Evolutionary conservation across 2,888 invertebrate genomes (phyloP).

Genomic region (Cosmia trapezina): DNA sequence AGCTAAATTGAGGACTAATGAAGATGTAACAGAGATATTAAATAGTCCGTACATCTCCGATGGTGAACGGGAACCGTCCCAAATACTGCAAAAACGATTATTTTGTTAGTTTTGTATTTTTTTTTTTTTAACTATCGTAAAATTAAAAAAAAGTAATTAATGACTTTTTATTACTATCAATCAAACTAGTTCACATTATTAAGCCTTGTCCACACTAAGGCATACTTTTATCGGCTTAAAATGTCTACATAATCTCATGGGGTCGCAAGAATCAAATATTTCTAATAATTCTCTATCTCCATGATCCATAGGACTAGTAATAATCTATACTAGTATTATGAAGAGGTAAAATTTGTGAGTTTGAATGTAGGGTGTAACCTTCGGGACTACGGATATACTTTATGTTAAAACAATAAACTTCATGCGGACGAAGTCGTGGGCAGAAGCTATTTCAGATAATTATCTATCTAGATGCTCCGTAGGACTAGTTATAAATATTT

Average conservation of each 20-base stretch:
- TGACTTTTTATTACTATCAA: background rate
- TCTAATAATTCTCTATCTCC: too few relatives aligned
- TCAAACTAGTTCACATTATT: background rate
- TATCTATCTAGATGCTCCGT: background rate
- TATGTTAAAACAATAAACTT: too few relatives aligned
- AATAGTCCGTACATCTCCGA: constrained; percentile 16
- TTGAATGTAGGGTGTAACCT: too few relatives aligned
- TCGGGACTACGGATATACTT: too few relatives aligned
- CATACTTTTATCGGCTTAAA: background rate
- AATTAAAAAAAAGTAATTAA: too few relatives aligned
- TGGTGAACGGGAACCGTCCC: constrained; percentile 23
- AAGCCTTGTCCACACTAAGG: background rate
- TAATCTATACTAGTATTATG: too few relatives aligned
- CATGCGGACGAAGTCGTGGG: background rate
- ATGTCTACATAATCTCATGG: background rate
- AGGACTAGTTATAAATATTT: background rate
- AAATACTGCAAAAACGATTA: constrained; percentile 18
- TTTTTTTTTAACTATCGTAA: background rate
- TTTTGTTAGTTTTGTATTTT: constrained; percentile 1
- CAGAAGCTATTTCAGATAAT: background rate
- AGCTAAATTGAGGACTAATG: constrained; percentile 20
- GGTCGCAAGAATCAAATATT: too few relatives aligned
- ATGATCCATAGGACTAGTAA: too few relatives aligned
- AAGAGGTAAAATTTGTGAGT: too few relatives aligned
- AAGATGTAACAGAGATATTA: constrained; percentile 8